Evolutionary conservation across 2,888 invertebrate genomes (phyloP), one percentile per base, ranked within the genome.

Genomic region (Caenorhabditis imperialis): DNA sequence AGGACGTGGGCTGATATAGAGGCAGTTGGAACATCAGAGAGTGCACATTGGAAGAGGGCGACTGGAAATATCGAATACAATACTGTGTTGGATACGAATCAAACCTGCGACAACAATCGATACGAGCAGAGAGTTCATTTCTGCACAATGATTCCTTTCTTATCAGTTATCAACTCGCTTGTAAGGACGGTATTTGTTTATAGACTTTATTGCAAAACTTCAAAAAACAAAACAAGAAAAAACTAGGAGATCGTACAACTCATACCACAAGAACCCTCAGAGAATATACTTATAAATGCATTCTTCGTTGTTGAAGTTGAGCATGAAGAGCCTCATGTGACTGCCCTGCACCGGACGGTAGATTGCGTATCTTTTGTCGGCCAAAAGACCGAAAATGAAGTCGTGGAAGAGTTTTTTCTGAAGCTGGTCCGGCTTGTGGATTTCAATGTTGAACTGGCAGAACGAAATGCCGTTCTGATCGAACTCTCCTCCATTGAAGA

Each of bases 1-100:
- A 85, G 61, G 14, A 84, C 84, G 54, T 85, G 85, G 20, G 85
- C 75, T 0, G 79, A 79, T 42, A 76, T 76, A 0, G 78, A 78
- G 16, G 75, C 76, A 3, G 74, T 76, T 22, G 78, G 78, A 6
- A 75, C 67, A 2, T 40, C 53, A 3, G 20, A 30, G 0, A 16
- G 1, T 2, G 25, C 30, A 2, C 37, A 30, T 30, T 30, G n/a
- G n/a, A n/a, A n/a, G n/a, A n/a, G n/a, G n/a, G n/a, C n/a, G n/a
- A n/a, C n/a, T n/a, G n/a, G n/a, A n/a, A n/a, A n/a, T n/a, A n/a
- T n/a, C n/a, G n/a, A n/a, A n/a, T n/a, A n/a, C n/a, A n/a, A n/a
- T n/a, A n/a, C n/a, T n/a, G n/a, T n/a, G n/a, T n/a, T n/a, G n/a
- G n/a, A n/a, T n/a, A n/a, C n/a, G n/a, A n/a, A n/a, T n/a, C n/a